Evolutionary conservation across 1,140 invertebrate species (phyloP).

Genomic region (Cecropterus lyciades): DNA sequence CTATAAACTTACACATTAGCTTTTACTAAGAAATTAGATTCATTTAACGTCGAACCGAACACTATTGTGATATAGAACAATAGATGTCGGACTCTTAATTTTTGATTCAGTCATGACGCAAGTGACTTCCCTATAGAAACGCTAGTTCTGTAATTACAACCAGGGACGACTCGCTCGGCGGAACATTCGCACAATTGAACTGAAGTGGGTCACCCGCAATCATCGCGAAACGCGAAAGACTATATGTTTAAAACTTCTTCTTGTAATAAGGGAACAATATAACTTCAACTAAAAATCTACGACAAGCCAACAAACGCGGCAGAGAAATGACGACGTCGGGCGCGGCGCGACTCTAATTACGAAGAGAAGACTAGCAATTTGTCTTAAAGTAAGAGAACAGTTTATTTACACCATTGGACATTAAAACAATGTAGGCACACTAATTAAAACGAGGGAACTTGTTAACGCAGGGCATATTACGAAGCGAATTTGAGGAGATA

Average conservation of each 20-base stretch:
- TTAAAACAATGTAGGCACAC: slow-evolving; percentile 41
- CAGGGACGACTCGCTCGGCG: background rate
- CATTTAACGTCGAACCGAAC: background rate
- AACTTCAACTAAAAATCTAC: slow-evolving; percentile 39
- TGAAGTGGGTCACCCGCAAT: slow-evolving; percentile 16
- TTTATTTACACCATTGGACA: slow-evolving; percentile 45
- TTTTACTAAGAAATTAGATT: background rate
- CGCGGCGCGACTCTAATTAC: slow-evolving; percentile 44
- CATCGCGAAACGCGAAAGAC: slow-evolving; percentile 27
- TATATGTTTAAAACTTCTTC: slow-evolving; percentile 29
- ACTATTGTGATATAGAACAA: background rate
- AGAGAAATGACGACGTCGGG: slow-evolving; percentile 43
- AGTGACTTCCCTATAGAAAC: slow-evolving; percentile 1
- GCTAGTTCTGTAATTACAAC: slow-evolving; percentile 26
- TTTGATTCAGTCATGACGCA: slow-evolving; percentile 8
- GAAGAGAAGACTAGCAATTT: slow-evolving; percentile 45
- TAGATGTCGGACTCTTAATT: background rate
- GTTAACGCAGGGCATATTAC: slow-evolving; percentile 26
- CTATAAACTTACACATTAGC: too few relatives aligned
- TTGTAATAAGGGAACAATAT: slow-evolving; percentile 41
- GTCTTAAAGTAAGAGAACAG: slow-evolving; percentile 43
- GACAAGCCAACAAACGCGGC: slow-evolving; percentile 39
- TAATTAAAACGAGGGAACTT: slow-evolving; percentile 38
- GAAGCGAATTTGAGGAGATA: slow-evolving; percentile 19
- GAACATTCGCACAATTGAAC: slow-evolving; percentile 24